phyloP scores from a whole-genome alignment of 2,113 vertebrate species.

The Madoqua kirkii region DNA sequence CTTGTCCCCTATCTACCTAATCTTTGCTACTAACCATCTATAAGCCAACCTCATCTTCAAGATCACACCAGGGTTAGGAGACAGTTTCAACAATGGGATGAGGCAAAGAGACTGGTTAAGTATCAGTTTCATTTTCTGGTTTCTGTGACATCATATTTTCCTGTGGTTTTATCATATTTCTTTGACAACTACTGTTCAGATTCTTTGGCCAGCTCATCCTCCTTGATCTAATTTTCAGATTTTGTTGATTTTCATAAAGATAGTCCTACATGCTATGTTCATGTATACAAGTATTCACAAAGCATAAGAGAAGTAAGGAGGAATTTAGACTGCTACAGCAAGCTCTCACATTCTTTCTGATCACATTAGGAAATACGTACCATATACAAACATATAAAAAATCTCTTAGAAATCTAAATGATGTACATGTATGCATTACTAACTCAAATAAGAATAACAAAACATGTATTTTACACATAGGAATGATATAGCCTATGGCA shows the following conservation, averaged over 20 bases:
- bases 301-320: not conserved
- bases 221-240: not conserved
- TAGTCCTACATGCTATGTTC: not conserved
- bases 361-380: not conserved
- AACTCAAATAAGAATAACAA: not conserved
- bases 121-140: not conserved
- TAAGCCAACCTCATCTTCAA: not conserved
- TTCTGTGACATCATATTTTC: not conserved
- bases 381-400: not conserved
- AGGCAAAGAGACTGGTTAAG: not conserved
- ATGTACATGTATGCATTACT: not conserved
- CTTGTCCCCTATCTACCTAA: not conserved
- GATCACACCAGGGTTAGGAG: not conserved
- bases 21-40: not conserved
- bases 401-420: not conserved
- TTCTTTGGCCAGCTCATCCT: not conserved
- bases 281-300: not conserved
- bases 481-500: not conserved
- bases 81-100: not conserved
- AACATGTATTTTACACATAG: not conserved
- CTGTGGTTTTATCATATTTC: not conserved
- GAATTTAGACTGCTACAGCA: not conserved
- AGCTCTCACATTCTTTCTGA: not conserved
- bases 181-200: not conserved
- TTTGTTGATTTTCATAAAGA: not conserved